Conservation (phyloP, 53 echinoderm and acorn worm species). For the Luidia sarsii region DNA sequence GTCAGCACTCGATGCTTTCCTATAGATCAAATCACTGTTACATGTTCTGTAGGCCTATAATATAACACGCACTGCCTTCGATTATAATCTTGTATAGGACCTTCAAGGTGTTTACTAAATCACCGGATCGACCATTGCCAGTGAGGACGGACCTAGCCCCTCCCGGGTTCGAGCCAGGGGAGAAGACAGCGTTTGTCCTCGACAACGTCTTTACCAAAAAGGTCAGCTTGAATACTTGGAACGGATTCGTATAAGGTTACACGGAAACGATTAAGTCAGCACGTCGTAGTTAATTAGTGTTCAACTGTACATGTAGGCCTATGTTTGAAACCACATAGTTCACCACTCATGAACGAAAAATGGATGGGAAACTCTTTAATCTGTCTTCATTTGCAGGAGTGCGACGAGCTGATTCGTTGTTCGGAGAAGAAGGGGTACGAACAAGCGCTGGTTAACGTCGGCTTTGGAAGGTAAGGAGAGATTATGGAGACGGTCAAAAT, state of each 20-base stretch:
- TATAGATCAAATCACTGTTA: too few species aligned
- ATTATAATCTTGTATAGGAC: too few species aligned
- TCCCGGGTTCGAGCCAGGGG: constrained; percentile 32
- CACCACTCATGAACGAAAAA: background rate
- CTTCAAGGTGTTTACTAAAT: too few species aligned
- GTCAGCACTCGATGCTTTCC: too few species aligned
- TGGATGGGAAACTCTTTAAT: background rate
- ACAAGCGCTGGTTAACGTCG: constrained; percentile 44
- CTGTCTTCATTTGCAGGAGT: constrained; percentile 21
- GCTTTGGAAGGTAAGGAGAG: constrained; percentile 48
- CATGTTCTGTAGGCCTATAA: too few species aligned
- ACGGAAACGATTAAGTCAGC: background rate
- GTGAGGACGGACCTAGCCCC: constrained; percentile 31
- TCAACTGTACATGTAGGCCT: background rate
- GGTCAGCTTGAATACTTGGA: background rate
- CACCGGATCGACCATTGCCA: constrained; percentile 1
- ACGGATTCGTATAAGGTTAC: too few species aligned
- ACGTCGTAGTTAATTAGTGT: background rate
- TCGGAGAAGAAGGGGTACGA: constrained; percentile 45
- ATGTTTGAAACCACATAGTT: background rate
- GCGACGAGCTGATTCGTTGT: constrained; percentile 43
- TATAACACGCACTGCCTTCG: too few species aligned
- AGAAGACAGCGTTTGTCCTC: constrained; percentile 40
- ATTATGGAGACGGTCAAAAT: too few species aligned
- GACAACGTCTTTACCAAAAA: constrained; percentile 67